A percentile compares a stretch with the other conserved stretches of the same genome.
Evolutionary conservation across 2,888 invertebrate species (phyloP).

Genomic region (Eristalinus sepulchralis): DNA sequence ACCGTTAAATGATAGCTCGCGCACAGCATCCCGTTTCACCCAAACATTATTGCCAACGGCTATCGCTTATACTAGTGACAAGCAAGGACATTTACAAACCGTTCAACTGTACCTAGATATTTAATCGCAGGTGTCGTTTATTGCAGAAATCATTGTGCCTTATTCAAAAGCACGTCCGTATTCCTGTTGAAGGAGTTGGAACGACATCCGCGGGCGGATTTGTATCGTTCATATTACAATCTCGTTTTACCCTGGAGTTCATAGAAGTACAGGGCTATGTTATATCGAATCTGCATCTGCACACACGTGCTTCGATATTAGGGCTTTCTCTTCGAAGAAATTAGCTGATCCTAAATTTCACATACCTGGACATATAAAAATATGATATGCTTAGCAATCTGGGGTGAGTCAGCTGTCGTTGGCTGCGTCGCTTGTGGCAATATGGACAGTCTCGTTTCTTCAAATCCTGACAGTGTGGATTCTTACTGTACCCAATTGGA

Average conservation of each 20-base stretch:
- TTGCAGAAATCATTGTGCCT: not conserved
- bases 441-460: not conserved
- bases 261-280: not conserved
- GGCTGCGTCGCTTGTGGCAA: not conserved
- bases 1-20: too few relatives aligned
- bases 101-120: not conserved
- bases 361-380: not conserved
- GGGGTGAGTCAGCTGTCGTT: too few relatives aligned
- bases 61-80: not conserved
- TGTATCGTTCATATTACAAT: not conserved
- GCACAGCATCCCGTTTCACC: too few relatives aligned
- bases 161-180: not conserved
- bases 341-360: not conserved
- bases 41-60: constrained; percentile 11
- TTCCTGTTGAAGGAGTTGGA: too few relatives aligned
- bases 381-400: too few relatives aligned
- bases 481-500: not conserved
- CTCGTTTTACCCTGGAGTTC: not conserved
- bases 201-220: not conserved
- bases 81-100: not conserved
- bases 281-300: not conserved
- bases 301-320: not conserved
- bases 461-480: not conserved
- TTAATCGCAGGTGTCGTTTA: not conserved
- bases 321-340: not conserved